A percentile compares a stretch with the other conserved stretches of the same genome.
These are phyloP conservation scores for Sciurus vulgaris DNA, from an alignment of 2,797 vertebrate species.

Conservation along the genomic window DNA sequence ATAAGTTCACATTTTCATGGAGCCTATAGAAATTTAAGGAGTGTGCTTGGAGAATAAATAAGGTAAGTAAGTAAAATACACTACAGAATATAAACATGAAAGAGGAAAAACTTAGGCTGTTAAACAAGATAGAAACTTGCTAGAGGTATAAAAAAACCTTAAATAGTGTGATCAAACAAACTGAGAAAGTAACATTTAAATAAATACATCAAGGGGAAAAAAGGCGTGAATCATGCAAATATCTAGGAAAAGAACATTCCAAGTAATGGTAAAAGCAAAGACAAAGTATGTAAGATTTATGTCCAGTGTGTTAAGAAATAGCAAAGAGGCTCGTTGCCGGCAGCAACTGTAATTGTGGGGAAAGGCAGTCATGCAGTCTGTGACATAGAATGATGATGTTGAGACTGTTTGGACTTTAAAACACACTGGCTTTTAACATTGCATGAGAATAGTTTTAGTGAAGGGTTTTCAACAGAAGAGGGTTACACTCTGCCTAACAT, in stretches of 20 bases:
- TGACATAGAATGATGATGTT: neutral
- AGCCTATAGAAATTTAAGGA: neutral
- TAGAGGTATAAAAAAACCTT: neutral
- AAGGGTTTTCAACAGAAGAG: neutral
- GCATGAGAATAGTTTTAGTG: neutral
- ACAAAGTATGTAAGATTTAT: neutral
- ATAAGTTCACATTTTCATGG: neutral
- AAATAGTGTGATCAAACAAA: neutral
- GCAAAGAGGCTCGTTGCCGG: neutral
- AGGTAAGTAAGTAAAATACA: neutral
- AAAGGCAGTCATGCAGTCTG: neutral
- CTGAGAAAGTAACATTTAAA: neutral
- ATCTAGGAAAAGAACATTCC: neutral
- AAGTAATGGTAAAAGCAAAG: constrained; percentile 42
- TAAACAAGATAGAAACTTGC: neutral
- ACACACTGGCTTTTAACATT: neutral
- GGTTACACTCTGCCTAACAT: neutral
- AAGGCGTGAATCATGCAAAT: neutral
- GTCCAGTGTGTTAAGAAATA: neutral
- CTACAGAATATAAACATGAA: neutral
- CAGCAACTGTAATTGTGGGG: neutral
- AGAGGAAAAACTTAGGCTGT: neutral
- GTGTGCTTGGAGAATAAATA: neutral
- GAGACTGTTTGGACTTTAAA: neutral
- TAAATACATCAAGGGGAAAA: neutral